phyloP scores from a whole-genome alignment of 2,113 vertebrate species.

The Rhinichthys klamathensis region DNA sequence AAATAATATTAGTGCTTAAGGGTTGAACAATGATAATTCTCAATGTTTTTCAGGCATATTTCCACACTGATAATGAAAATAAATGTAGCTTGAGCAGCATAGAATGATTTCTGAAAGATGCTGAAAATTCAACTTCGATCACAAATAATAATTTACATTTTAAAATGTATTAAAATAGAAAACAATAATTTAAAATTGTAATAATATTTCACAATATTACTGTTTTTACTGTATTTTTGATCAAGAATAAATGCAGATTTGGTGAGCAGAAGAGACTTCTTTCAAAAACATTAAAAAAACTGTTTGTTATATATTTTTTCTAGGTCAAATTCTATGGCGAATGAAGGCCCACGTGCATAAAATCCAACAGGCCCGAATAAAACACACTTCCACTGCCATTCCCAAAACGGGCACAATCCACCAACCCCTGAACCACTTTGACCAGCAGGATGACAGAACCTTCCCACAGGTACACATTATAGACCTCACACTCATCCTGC shows the following conservation, averaged over 20 bases:
- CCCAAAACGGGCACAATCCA: constrained; percentile 61
- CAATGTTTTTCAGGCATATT: background rate
- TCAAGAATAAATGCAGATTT: too few species aligned
- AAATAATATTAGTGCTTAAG: background rate
- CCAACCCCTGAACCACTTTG: constrained; percentile 83
- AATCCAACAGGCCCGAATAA: constrained; percentile 60
- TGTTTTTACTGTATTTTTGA: too few species aligned
- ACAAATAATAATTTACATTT: too few species aligned
- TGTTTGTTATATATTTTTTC: background rate
- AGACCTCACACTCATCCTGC: background rate
- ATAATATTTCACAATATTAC: too few species aligned
- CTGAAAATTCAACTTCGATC: too few species aligned
- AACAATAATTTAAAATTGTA: too few species aligned
- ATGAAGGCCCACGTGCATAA: constrained; percentile 66
- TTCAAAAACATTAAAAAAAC: too few species aligned
- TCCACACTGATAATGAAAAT: background rate
- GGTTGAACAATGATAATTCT: background rate
- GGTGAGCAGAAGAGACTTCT: too few species aligned
- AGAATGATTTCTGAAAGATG: too few species aligned
- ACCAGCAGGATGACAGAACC: constrained; percentile 58
- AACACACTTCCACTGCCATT: constrained; percentile 6
- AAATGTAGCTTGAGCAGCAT: too few species aligned
- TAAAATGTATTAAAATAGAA: too few species aligned
- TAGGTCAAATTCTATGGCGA: constrained; percentile 69
- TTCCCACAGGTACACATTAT: constrained; percentile 78